Conservation (phyloP, 2,888 invertebrate genomes). For the Sarcophaga variegata region DNA sequence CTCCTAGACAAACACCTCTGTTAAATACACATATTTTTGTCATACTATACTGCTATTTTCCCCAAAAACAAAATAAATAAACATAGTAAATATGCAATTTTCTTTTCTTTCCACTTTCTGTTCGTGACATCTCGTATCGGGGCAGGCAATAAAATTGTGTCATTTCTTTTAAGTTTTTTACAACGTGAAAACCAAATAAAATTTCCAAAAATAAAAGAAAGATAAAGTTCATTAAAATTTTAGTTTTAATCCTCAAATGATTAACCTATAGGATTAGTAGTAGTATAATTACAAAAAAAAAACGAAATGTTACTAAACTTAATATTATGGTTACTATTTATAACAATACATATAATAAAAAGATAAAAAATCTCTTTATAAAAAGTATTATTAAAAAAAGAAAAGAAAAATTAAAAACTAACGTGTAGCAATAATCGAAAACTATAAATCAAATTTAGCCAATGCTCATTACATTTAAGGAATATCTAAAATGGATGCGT, state of each 20-base stretch:
- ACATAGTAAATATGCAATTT: slow-evolving; percentile 32
- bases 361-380: slow-evolving; percentile 35
- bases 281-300: not conserved
- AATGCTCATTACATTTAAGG: slow-evolving; percentile 66
- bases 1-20: slow-evolving; percentile 6
- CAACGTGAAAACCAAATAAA: slow-evolving; percentile 53
- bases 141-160: slow-evolving; percentile 38
- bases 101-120: slow-evolving; percentile 29
- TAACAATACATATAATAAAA: slow-evolving; percentile 60
- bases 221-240: too few species aligned
- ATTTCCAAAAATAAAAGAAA: slow-evolving; percentile 18
- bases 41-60: slow-evolving; percentile 60
- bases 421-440: slow-evolving; percentile 24
- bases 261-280: not conserved
- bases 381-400: slow-evolving; percentile 4
- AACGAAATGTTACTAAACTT: slow-evolving; percentile 46
- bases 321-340: slow-evolving; percentile 64
- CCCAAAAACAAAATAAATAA: slow-evolving; percentile 1
- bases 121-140: slow-evolving; percentile 15
- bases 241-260: not conserved
- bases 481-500: slow-evolving; percentile 72
- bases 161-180: slow-evolving; percentile 61
- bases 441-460: slow-evolving; percentile 41
- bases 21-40: not conserved
- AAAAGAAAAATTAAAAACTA: slow-evolving; percentile 20